Evolutionary conservation across 2,113 vertebrate genomes (phyloP).

Genomic region (Hyperopisus bebe): DNA sequence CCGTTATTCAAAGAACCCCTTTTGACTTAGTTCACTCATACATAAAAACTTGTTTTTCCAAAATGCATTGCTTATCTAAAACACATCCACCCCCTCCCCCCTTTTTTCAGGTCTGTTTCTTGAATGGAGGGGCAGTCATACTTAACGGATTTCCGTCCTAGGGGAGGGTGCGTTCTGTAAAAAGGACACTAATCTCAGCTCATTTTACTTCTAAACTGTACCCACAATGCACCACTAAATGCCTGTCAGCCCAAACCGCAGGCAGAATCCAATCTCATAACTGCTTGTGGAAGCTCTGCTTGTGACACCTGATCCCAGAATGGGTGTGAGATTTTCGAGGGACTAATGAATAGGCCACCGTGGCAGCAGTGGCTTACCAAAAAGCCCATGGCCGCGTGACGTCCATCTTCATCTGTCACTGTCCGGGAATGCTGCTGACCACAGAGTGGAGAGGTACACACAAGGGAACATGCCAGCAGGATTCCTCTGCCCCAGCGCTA

Average conservation of each 20-base stretch:
- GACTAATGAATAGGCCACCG: slow-evolving; percentile 15
- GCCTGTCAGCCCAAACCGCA: not conserved
- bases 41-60: not conserved
- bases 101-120: slow-evolving; percentile 25
- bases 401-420: slow-evolving; percentile 38
- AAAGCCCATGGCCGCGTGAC: slow-evolving; percentile 44
- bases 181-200: not conserved
- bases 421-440: slow-evolving; percentile 48
- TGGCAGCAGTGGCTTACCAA: slow-evolving; percentile 38
- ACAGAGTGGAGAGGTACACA: slow-evolving; percentile 52
- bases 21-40: not conserved
- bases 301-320: slow-evolving; percentile 2
- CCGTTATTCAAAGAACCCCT: not conserved
- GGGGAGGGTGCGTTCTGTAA: not conserved
- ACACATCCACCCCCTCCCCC: not conserved
- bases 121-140: slow-evolving; percentile 2
- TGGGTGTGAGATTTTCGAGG: not conserved
- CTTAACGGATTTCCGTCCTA: not conserved
- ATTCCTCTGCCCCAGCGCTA: slow-evolving; percentile 41
- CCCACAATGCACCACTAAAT: slow-evolving; percentile 1
- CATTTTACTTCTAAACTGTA: not conserved
- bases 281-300: not conserved
- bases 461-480: slow-evolving; percentile 23
- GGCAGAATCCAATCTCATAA: not conserved
- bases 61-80: not conserved